A percentile compares a stretch with the other conserved stretches of the same genome.
phyloP scores from a whole-genome alignment of 2,797 vertebrate species.

The Enoplosus armatus region DNA sequence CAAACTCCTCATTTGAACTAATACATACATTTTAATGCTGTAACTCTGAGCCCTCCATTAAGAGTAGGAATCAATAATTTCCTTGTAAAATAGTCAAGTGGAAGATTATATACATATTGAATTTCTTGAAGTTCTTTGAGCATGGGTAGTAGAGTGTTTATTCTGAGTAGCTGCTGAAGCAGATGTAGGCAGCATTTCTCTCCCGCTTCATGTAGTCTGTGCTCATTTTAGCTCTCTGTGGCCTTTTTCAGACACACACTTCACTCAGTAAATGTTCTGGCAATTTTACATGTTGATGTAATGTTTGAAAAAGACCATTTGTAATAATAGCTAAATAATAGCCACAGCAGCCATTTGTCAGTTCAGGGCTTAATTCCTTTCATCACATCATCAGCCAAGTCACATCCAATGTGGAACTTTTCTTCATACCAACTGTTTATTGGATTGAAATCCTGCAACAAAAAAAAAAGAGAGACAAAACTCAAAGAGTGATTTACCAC shows the following conservation, averaged over 20 bases:
- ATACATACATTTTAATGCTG: slow-evolving; percentile 63
- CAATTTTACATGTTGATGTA: slow-evolving; percentile 6
- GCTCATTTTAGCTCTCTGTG: slow-evolving; percentile 50
- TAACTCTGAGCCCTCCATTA: slow-evolving; percentile 66
- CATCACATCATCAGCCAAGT: not conserved
- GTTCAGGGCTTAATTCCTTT: not conserved
- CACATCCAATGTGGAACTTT: not conserved
- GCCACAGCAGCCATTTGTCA: not conserved
- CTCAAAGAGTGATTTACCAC: not conserved
- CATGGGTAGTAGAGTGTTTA: slow-evolving; percentile 38
- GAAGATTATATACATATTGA: slow-evolving; percentile 71
- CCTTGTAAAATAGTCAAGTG: slow-evolving; percentile 76
- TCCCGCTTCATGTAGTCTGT: slow-evolving; percentile 53
- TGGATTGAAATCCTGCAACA: not conserved
- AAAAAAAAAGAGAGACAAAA: not conserved
- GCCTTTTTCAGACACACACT: not conserved
- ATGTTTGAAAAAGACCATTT: slow-evolving; percentile 11
- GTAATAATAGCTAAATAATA: not conserved
- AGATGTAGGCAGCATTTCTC: slow-evolving; percentile 61
- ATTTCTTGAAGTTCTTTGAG: slow-evolving; percentile 56
- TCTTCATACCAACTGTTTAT: not conserved
- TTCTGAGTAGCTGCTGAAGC: slow-evolving; percentile 38
- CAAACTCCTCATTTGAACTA: slow-evolving; percentile 69
- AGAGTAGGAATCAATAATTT: slow-evolving; percentile 69
- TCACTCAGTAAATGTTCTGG: not conserved